A percentile compares a stretch with the other conserved stretches of the same genome.
These are phyloP conservation scores for Enhydra lutris DNA, from an alignment of 2,113 vertebrate genomes.

Conservation along the genomic window DNA sequence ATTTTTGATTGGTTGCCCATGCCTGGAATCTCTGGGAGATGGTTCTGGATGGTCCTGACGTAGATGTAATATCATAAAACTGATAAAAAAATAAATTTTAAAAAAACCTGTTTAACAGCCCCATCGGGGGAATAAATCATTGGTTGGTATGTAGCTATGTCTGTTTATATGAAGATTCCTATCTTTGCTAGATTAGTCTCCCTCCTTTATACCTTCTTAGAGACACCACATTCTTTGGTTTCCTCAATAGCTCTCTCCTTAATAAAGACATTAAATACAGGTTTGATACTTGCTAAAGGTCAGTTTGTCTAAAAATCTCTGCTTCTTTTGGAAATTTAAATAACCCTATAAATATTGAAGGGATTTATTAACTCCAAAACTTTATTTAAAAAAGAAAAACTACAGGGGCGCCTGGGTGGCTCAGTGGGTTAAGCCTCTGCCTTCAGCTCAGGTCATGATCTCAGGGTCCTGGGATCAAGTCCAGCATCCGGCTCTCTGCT, in stretches of 20 bases:
- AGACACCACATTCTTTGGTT: neutral
- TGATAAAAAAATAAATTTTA: neutral
- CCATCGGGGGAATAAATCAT: neutral
- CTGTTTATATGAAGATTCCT: neutral
- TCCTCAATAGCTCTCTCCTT: neutral
- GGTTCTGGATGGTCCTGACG: neutral
- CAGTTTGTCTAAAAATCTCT: neutral
- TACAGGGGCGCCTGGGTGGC: too few relatives aligned
- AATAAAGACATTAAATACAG: neutral
- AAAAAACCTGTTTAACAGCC: neutral
- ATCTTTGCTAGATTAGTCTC: neutral
- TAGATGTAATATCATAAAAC: neutral
- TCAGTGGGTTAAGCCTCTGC: too few relatives aligned
- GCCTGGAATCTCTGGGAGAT: neutral
- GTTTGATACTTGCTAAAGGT: neutral
- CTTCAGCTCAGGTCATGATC: too few relatives aligned
- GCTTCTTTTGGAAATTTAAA: slow-evolving; percentile 12
- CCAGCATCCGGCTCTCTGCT: too few relatives aligned
- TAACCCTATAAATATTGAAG: neutral
- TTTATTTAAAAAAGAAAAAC: neutral
- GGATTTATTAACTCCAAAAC: neutral
- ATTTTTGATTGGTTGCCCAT: neutral
- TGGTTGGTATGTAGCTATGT: neutral
- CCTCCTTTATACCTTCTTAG: neutral
- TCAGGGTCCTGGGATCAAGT: too few relatives aligned